A percentile compares a stretch with the other conserved stretches of the same genome.
Conservation (phyloP, 30 jellyfish, hydroid and myxozoan species). For the Euphysa ruthae region DNA sequence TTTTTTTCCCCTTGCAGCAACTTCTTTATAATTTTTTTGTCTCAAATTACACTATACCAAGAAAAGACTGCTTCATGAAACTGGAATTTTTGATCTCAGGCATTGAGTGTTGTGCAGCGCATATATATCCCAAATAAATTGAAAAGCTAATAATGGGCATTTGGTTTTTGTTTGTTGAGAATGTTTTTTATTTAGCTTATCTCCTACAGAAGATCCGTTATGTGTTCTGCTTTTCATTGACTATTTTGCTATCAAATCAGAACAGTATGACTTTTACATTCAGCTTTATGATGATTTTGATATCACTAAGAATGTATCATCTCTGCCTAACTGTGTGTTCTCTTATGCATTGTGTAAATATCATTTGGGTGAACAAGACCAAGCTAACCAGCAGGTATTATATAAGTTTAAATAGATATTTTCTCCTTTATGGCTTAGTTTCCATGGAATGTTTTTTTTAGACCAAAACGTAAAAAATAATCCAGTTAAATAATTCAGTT, state of each 20-base stretch:
- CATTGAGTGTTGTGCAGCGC: no score
- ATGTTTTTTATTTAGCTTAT: constrained; percentile 34
- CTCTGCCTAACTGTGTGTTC: constrained; percentile 78
- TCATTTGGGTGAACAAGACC: constrained; percentile 30
- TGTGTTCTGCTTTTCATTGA: constrained; percentile 71
- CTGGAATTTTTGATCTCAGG: no score
- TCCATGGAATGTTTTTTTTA: no score
- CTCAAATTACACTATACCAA: no score
- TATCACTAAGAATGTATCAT: constrained; percentile 44
- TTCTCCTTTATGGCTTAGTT: no score
- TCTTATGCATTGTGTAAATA: constrained; percentile 90
- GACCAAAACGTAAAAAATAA: no score
- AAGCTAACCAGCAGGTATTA: constrained; percentile 64
- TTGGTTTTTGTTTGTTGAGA: no score
- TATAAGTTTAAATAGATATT: no score
- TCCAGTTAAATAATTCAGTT: no score
- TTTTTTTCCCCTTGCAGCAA: neutral
- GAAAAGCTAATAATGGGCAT: no score
- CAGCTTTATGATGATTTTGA: constrained; percentile 53
- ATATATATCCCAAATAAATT: no score
- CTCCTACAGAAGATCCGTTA: constrained; percentile 77
- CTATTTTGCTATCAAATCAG: constrained; percentile 72
- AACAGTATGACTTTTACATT: constrained; percentile 47
- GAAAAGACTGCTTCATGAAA: no score
- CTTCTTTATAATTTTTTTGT: neutral